Evolutionary conservation across 2,797 vertebrate species (phyloP), one percentile per base, ranked within the genome.

Genomic region (Lateolabrax maculatus): DNA sequence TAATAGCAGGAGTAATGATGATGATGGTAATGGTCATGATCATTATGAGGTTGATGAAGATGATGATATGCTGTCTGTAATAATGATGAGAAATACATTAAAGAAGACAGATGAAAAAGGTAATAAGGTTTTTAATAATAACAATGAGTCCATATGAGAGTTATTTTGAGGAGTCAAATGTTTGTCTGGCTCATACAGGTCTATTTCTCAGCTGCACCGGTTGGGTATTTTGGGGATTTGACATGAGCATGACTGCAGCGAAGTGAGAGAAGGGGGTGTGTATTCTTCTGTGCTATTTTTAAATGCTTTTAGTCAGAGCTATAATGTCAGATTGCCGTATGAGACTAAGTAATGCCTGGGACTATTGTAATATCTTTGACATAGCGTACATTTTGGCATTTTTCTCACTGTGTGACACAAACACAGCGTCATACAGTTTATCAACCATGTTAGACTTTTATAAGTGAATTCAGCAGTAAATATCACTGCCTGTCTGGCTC

Each of bases 51-150:
- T 61, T 60, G 84, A 87, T 77, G 79, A 80, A 61, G 77, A 82
- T 64, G 66, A 77, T 77, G 58, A 74, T 71, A 51, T 3, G 44
- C 84, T 68, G 76, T 56, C 72, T 71, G 43, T 41, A 16, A 52
- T 81, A 78, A 86, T 29, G 67, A 71, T 63, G 83, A 88, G 37
- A 49, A 68, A 78, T 55, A 49, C 46, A 53, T 60, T 61, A 37
- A 19, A 5, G 44, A 13, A 41, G 73, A 36, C 36, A 5, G 70
- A 76, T 29, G 39, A 69, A 66, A 57, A 19, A 77, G 53, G 71
- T 77, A 75, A 80, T 79, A 73, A 16, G 52, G 44, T 70, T 87
- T 88, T 86, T 83, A 65, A 87, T 74, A 51, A 75, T 37, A 75
- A 49, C 37, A 29, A n/a, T n/a, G n/a, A 56, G 46, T 39, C 62